Base-by-base conservation (phyloP, 2,888 invertebrate species). In the Pristionchus entomophagus region DNA sequence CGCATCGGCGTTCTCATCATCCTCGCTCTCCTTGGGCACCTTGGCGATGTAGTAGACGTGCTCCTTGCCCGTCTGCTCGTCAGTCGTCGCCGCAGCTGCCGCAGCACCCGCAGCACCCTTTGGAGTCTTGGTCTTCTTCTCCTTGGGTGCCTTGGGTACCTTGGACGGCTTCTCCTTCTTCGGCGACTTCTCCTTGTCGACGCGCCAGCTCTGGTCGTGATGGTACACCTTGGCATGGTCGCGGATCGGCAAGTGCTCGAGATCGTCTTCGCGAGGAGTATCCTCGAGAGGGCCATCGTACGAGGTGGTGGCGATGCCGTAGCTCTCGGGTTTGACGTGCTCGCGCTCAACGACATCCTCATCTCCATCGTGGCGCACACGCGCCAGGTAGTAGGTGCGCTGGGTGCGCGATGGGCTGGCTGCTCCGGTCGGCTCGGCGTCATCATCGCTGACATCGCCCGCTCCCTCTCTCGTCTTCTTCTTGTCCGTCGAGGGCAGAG, bases 31-130 rank as follows among this genome's bases (percentile, higher is more conserved):
- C 51, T 80, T 80, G 51, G 29, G 80, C 51, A 80, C 80, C n/a
- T 80, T 80, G 80, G 80, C 53, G 80, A 80, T 80, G 80, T 80
- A 80, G 80, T 35, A 35, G 32, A 80, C 53, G 80, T 51, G 51
- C 29, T 80, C 80, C 53, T 80, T 80, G 51, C 53, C 53, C 29
- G 53, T 53, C 32, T 32, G 32, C 53, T 80, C 29, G 51, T 32
- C 80, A 5, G 29, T 10, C 45, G 73, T 38, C 22, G 41, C 38
- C 8, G 73, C n/a, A n/a, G n/a, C n/a, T n/a, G n/a, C n/a, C n/a
- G n/a, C n/a, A n/a, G n/a, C n/a, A n/a, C n/a, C 73, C 73, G 73
- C 73, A 73, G 45, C 41, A n/a, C 41, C 41, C 73, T 73, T 73
- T 5, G 41, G 41, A 73, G 45, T 10, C 73, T 73, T 73, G 73